Conservation (phyloP, 2,113 vertebrate genomes). For the Tamias sibiricus region DNA sequence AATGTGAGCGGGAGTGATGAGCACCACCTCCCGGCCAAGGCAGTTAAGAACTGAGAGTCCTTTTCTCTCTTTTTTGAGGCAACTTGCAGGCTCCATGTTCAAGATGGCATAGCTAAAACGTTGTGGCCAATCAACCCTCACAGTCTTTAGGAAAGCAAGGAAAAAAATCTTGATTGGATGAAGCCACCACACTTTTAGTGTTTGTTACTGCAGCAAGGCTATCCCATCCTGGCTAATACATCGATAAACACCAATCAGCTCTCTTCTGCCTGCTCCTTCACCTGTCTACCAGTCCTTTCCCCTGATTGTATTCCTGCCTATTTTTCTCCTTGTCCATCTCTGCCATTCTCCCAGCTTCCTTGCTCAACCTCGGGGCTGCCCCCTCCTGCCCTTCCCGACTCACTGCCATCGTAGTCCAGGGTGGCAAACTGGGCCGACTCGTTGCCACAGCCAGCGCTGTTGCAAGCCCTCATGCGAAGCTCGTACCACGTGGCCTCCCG, state of each 20-base stretch:
- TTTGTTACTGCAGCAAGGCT: neutral
- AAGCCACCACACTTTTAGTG: neutral
- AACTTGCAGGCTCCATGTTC: neutral
- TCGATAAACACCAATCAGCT: neutral
- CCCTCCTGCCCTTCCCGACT: slow-evolving; percentile 76
- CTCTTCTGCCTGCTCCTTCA: neutral
- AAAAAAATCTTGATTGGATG: neutral
- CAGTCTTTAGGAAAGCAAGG: neutral
- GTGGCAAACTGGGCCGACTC: slow-evolving; percentile 97
- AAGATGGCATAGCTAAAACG: neutral
- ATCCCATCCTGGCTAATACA: neutral
- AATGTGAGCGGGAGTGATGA: neutral
- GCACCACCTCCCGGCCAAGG: neutral
- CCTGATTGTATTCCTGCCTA: neutral
- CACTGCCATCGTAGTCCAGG: slow-evolving; percentile 97
- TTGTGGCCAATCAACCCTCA: neutral
- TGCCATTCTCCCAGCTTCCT: neutral
- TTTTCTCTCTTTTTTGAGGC: neutral
- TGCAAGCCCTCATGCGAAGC: slow-evolving; percentile 98
- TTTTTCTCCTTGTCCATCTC: neutral
- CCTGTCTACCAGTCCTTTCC: neutral
- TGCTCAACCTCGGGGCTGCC: rapidly evolving
- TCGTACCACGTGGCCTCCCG: slow-evolving; percentile 99
- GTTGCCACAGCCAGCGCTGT: slow-evolving; percentile 98
- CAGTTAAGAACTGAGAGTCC: neutral